Conservation (phyloP, 2,888 invertebrate genomes). For the Tachina fera region DNA sequence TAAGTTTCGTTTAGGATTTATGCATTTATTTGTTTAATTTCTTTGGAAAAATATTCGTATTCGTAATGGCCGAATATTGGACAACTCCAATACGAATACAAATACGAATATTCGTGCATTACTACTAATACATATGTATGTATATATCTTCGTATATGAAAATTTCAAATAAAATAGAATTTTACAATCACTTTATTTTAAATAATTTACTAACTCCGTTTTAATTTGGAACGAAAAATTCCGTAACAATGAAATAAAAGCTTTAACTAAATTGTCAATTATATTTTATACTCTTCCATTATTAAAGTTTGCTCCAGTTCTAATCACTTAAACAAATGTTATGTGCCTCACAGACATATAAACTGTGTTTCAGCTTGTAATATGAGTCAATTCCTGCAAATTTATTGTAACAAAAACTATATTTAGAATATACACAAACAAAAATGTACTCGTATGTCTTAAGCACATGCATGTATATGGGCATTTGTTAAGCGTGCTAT, state of each 20-base stretch:
- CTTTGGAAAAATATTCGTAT: no score
- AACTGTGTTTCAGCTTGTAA: neutral
- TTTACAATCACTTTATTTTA: no score
- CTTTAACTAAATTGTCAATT: conserved; percentile 1
- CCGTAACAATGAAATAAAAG: neutral
- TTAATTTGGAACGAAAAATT: no score
- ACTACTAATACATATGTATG: no score
- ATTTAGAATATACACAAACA: neutral
- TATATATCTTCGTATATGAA: no score
- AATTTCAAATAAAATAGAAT: no score
- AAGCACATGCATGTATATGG: neutral
- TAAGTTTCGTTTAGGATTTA: no score
- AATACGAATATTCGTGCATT: no score
- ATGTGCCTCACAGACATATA: neutral
- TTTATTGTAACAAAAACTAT: neutral
- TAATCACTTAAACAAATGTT: neutral
- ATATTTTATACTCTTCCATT: neutral
- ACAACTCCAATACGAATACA: no score
- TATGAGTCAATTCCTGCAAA: conserved; percentile 16
- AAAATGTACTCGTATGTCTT: neutral
- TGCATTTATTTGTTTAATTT: no score
- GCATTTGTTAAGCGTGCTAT: conserved; percentile 2
- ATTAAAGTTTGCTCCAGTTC: conserved; percentile 1
- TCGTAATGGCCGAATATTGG: no score
- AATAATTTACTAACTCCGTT: no score